These are phyloP conservation scores for Nannoperca obscura DNA, from an alignment of 2,797 vertebrate species.

Conservation along the genomic window DNA sequence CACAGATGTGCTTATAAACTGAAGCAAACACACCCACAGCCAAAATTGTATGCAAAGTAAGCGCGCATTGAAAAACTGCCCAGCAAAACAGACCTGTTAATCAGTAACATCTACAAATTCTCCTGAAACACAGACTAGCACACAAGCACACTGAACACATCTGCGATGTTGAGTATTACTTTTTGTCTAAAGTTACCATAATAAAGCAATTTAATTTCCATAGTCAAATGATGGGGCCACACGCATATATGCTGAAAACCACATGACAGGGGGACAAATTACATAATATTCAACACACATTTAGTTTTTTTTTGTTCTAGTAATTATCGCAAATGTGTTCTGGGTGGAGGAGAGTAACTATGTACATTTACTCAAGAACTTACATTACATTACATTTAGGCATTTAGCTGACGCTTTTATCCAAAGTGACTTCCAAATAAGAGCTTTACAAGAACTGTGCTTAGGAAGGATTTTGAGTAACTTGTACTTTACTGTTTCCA, in stretches of 20 bases:
- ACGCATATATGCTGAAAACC: neutral
- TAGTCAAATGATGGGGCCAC: constrained; percentile 34
- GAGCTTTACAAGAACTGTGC: no score
- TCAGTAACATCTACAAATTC: constrained; percentile 62
- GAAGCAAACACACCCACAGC: constrained; percentile 18
- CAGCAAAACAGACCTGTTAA: constrained; percentile 67
- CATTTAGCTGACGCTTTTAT: no score
- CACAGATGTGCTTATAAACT: constrained; percentile 44
- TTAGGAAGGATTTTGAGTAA: neutral
- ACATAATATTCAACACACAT: neutral
- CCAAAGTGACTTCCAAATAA: no score
- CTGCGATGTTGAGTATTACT: neutral
- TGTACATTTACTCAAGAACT: neutral
- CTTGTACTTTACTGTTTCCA: neutral
- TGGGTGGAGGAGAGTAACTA: neutral
- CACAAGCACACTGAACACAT: constrained; percentile 15
- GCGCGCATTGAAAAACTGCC: constrained; percentile 52
- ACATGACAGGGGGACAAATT: neutral
- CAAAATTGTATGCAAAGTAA: constrained; percentile 75
- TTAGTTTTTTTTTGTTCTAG: neutral
- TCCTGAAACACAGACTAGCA: constrained; percentile 19
- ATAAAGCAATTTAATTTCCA: constrained; percentile 12
- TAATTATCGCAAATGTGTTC: neutral
- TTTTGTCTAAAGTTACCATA: constrained; percentile 18
- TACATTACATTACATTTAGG: no score